phyloP scores from a whole-genome alignment of 2,888 invertebrate species.

The Andrena trimmerana region DNA sequence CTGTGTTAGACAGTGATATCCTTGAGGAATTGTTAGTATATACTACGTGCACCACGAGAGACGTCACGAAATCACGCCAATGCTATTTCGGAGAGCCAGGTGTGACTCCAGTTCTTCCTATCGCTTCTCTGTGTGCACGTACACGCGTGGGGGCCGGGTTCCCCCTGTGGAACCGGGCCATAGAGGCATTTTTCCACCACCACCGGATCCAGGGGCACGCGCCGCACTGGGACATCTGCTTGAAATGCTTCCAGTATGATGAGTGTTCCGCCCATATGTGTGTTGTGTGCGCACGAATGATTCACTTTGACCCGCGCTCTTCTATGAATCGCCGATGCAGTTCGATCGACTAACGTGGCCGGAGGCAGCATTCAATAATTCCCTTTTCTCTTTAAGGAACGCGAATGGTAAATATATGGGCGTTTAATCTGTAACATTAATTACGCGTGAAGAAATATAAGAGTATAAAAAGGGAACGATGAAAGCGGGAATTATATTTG shows the following conservation, averaged over 20 bases:
- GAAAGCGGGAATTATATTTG: too few species aligned
- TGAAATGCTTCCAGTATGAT: constrained; percentile 61
- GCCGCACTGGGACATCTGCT: constrained; percentile 79
- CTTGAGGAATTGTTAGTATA: background rate
- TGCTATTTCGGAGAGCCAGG: constrained; percentile 75
- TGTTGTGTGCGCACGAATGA: constrained; percentile 39
- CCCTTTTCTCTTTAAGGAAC: too few species aligned
- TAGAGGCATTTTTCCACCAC: constrained; percentile 54
- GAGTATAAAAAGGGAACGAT: too few species aligned
- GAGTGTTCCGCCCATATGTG: constrained; percentile 43
- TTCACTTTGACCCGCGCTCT: constrained; percentile 27
- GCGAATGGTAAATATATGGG: too few species aligned
- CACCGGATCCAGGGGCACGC: constrained; percentile 77
- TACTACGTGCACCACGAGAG: background rate
- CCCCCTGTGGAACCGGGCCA: constrained; percentile 29
- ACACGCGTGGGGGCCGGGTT: constrained; percentile 61
- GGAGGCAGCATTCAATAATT: background rate
- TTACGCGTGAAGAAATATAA: too few species aligned
- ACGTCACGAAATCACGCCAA: constrained; percentile 72
- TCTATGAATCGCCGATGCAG: constrained; percentile 16
- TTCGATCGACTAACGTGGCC: background rate
- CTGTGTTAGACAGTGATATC: too few species aligned
- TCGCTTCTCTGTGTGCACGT: constrained; percentile 17
- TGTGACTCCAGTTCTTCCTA: constrained; percentile 62
- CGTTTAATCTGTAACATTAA: too few species aligned